Base-by-base conservation (phyloP, 2,113 vertebrate species). In the Ceuthmochares aereus region DNA sequence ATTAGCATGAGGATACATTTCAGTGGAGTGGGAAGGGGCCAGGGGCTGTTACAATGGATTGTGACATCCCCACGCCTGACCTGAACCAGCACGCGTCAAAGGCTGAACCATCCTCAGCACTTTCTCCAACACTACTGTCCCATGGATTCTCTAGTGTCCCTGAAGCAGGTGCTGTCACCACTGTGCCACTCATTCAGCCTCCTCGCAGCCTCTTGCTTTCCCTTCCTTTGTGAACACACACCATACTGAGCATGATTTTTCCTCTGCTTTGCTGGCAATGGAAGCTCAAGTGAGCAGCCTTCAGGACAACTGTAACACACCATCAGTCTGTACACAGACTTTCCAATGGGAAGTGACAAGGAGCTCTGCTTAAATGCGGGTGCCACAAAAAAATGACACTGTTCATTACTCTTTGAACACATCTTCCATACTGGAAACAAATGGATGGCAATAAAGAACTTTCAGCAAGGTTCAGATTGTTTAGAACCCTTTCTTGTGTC, bases 291-390 rank as follows among this genome's bases (percentile, higher is more conserved):
- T 1, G 36, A 64, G 64, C 37, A 77, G 52, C 17, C 37, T 34
- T 54, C 74, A 49, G 66, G 37, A 17, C 0, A 0, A 25, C 0
- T 0, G 0, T 58, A n/a, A 36, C 40, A 22, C 22, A 29, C 7
- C 6, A 0, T 43, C 2, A 3, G 8, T 32, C 43, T 20, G 0
- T 26, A 37, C 0, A 0, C 7, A 77, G 45, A 21, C 4, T 59
- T 87, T 70, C 6, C 37, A n/a, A 12, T 12, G 19, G 12, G 16
- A 73, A 58, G 36, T 21, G 32, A 29, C 17, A 59, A 19, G 14
- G n/a, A 69, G 0, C 6, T 90, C 30, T 74, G 47, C 27, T 70
- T 69, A 73, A 87, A 54, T 29, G 13, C 7, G 8, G 6, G 40
- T 69, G 30, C 10, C 14, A 32, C 12, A 34, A 45, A 90, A 43